Evolutionary conservation across 2,797 vertebrate genomes (phyloP), one percentile per base, ranked within the genome.

Genomic region (Danio tinwini): DNA sequence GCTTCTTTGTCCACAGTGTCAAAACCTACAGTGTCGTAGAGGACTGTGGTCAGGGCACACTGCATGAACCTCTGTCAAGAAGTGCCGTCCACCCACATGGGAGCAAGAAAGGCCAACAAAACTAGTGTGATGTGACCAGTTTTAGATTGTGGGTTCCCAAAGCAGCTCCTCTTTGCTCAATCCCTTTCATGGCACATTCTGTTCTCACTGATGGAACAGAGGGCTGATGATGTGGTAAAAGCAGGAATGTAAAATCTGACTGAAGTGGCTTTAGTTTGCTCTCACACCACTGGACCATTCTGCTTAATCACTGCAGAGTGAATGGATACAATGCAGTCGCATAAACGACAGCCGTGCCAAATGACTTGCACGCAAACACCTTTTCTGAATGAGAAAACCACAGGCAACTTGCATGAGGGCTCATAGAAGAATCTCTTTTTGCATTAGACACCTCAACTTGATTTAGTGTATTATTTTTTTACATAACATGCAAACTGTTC

Each of bases 51-150:
- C 82, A 77, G 82, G 49, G 67, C 76, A 62, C 49, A 74, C 59
- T 42, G 12, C 85, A 82, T 67, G 59, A 84, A 80, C 85, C 37
- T 59, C 86, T 40, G 81, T 92, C 89, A 92, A 93, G 87, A 86
- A 86, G 87, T 79, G 88, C 90, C 88, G 88, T 92, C 88, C 89
- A 63, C 70, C 69, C 81, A 81, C 56, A 68, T 29, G 59, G 21
- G 37, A 39, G 16, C 1, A 0, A 45, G 11, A 7, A 62, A 56
- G 40, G 37, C 45, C 52, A 71, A 42, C 47, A 69, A 61, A 39
- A 75, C 49, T 16, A 79, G 11, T n/a, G 39, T 19, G 53, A 74
- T 69, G 56, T 47, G 74, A 58, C 63, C 13, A 14, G 40, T 56
- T 53, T 58, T 37, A 65, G 61, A 81, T 68, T 37, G 61, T 47